Evolutionary conservation across 1,140 invertebrate genomes (phyloP).

Genomic region (Reticulitermes speratus): DNA sequence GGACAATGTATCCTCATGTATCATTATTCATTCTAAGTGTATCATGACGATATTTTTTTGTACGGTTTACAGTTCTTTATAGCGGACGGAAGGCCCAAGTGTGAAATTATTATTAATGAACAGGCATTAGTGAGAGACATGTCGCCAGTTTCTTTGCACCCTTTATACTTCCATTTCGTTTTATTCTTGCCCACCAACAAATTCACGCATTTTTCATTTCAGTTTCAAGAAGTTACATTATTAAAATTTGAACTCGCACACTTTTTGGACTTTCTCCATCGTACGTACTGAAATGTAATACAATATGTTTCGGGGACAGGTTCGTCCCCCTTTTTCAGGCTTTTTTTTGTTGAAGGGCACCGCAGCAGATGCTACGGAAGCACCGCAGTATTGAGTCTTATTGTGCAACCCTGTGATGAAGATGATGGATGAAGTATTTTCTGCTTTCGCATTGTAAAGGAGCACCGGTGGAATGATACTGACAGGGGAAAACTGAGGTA

Average conservation of each 20-base stretch:
- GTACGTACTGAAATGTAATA: too few species aligned
- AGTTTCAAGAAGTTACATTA: not conserved
- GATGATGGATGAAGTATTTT: too few species aligned
- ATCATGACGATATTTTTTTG: not conserved
- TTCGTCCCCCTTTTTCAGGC: too few species aligned
- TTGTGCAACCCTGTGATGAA: too few species aligned
- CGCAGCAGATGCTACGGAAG: too few species aligned
- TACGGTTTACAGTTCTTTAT: not conserved
- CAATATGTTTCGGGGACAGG: too few species aligned
- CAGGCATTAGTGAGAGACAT: slow-evolving; percentile 25
- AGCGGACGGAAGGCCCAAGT: not conserved
- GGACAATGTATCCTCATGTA: not conserved
- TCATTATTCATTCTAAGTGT: not conserved
- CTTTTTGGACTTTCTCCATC: too few species aligned
- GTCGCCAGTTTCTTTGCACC: slow-evolving; percentile 15
- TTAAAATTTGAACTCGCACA: not conserved
- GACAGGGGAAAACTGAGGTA: too few species aligned
- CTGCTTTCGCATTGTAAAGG: too few species aligned
- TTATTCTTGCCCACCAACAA: not conserved
- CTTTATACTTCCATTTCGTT: not conserved
- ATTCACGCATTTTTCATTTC: not conserved
- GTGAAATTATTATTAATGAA: slow-evolving; percentile 35
- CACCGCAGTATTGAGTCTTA: too few species aligned
- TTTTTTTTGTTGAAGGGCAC: too few species aligned
- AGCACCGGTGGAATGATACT: too few species aligned